These are phyloP conservation scores for Oreochromis grahami DNA, from an alignment of 2,797 vertebrate genomes.

Conservation along the genomic window DNA sequence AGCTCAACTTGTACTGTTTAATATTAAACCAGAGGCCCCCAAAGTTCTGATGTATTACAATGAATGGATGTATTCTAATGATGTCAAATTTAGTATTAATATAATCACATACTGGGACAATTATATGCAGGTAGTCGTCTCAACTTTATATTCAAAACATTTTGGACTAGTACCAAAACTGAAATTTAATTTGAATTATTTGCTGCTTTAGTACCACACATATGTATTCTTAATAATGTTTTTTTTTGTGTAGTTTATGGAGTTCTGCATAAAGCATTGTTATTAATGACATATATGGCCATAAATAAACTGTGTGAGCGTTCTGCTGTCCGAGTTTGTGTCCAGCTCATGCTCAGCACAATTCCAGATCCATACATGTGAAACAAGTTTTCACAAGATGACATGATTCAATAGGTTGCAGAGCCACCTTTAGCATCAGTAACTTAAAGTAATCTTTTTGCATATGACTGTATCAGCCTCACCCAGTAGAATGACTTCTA, in stretches of 20 bases:
- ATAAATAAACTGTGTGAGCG: not conserved
- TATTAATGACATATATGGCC: not conserved
- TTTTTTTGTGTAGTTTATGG: not conserved
- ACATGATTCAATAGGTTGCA: not conserved
- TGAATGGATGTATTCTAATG: not conserved
- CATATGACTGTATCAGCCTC: not conserved
- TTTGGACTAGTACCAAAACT: not conserved
- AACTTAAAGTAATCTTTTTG: not conserved
- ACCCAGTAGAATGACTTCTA: not conserved
- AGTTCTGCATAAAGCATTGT: not conserved
- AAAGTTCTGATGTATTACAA: not conserved
- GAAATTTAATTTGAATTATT: not conserved
- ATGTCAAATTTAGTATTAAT: not conserved
- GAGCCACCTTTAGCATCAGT: not conserved
- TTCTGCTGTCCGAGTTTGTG: not conserved
- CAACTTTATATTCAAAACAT: fast-evolving
- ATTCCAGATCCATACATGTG: not conserved
- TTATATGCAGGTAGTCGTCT: not conserved
- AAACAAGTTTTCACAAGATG: not conserved
- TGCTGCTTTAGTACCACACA: not conserved
- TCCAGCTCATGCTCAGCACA: not conserved
- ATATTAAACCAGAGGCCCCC: not conserved
- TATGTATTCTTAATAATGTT: not conserved
- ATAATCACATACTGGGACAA: not conserved
- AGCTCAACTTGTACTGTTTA: not conserved